phyloP scores from a whole-genome alignment of 2,797 vertebrate genomes.

The Lithobates pipiens region DNA sequence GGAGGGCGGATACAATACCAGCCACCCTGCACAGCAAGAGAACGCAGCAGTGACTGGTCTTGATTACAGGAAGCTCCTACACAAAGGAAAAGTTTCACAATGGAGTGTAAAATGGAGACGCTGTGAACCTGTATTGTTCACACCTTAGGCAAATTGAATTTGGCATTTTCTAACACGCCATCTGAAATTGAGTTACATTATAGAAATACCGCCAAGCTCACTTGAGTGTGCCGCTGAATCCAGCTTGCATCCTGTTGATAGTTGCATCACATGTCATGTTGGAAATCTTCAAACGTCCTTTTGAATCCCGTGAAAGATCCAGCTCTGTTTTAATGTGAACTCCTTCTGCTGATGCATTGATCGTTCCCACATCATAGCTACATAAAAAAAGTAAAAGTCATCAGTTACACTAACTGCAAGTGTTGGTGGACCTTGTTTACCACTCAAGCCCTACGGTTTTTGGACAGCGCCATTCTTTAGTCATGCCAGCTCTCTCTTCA shows the following conservation, averaged over 20 bases:
- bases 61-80: no score
- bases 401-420: neutral
- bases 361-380: slow-evolving; percentile 88
- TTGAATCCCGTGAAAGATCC: slow-evolving; percentile 78
- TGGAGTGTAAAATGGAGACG: no score
- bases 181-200: no score
- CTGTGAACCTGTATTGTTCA: no score
- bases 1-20: no score
- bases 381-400: slow-evolving; percentile 3
- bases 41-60: no score
- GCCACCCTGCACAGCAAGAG: no score
- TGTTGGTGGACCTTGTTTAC: neutral
- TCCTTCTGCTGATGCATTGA: slow-evolving; percentile 89
- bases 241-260: slow-evolving; percentile 82
- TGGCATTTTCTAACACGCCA: no score
- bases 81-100: no score
- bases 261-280: slow-evolving; percentile 87
- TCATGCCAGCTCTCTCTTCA: neutral
- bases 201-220: slow-evolving; percentile 63
- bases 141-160: no score
- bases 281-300: slow-evolving; percentile 88
- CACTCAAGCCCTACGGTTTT: neutral
- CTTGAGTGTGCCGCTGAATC: slow-evolving; percentile 89
- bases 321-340: slow-evolving; percentile 87
- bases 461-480: neutral